These are phyloP conservation scores for Callionymus lyra DNA, from an alignment of 2,113 vertebrate species.

Conservation along the genomic window DNA sequence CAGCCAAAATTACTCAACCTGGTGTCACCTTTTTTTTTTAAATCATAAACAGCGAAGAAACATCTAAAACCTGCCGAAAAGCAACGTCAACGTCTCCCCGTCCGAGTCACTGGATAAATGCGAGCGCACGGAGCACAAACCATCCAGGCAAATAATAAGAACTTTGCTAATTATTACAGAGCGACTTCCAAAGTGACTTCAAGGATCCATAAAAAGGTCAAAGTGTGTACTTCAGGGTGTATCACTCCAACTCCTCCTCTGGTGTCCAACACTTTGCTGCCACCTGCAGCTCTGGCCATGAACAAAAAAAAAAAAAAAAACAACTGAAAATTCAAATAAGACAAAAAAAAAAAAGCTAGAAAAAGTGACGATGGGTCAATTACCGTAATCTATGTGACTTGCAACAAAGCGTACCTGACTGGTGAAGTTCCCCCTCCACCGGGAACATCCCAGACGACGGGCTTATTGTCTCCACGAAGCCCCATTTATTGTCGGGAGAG, in stretches of 20 bases:
- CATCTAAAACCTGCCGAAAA: constrained; percentile 43
- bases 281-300: constrained; percentile 61
- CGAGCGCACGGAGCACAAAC: constrained; percentile 56
- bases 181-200: constrained; percentile 68
- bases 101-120: constrained; percentile 50
- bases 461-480: constrained; percentile 37
- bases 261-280: constrained; percentile 60
- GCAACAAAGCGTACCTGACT: too few relatives aligned
- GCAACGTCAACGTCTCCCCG: constrained; percentile 25
- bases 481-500: constrained; percentile 36
- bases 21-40: constrained; percentile 61
- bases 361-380: too few relatives aligned
- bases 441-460: constrained; percentile 25
- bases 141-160: constrained; percentile 58
- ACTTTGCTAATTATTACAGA: constrained; percentile 69
- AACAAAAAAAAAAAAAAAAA: constrained; percentile 40
- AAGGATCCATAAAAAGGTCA: constrained; percentile 78
- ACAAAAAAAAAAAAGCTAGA: constrained; percentile 10
- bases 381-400: too few relatives aligned
- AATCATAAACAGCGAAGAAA: constrained; percentile 59
- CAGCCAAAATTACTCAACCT: constrained; percentile 63
- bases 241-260: constrained; percentile 41
- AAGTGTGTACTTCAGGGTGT: constrained; percentile 56
- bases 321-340: constrained; percentile 11
- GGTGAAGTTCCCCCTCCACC: too few relatives aligned